phyloP scores from a whole-genome alignment of 1,140 invertebrate genomes.

The Dryas iulia region DNA sequence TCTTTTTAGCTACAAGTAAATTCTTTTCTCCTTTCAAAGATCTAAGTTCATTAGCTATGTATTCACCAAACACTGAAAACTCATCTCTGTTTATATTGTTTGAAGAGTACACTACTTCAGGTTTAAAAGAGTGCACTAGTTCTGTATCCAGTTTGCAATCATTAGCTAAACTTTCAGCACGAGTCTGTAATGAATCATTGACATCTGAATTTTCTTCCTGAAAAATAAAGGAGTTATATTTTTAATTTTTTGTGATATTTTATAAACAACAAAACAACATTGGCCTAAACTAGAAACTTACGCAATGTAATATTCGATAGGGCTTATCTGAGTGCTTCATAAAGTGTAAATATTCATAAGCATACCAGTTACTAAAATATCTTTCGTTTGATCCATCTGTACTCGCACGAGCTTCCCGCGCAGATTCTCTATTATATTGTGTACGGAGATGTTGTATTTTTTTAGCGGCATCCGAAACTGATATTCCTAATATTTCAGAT shows the following conservation, averaged over 20 bases:
- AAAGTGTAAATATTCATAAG: conserved; percentile 72
- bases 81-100: conserved; percentile 56
- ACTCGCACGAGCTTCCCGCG: conserved; percentile 56
- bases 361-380: conserved; percentile 76
- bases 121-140: conserved; percentile 44
- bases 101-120: conserved; percentile 46
- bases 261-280: neutral
- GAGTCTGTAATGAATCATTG: conserved; percentile 43
- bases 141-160: conserved; percentile 62
- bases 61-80: conserved; percentile 72
- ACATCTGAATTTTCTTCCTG: conserved; percentile 13
- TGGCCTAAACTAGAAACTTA: conserved; percentile 37
- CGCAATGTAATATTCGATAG: conserved; percentile 58
- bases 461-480: conserved; percentile 64
- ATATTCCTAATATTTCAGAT: conserved; percentile 58
- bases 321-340: conserved; percentile 72
- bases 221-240: neutral
- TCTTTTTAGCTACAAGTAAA: conserved; percentile 69
- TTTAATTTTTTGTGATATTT: neutral
- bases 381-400: conserved; percentile 62
- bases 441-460: conserved; percentile 74
- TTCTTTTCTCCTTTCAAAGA: conserved; percentile 72
- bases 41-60: conserved; percentile 68
- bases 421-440: conserved; percentile 70
- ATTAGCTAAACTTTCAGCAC: conserved; percentile 32